Percentiles rank a stretch among this genome's conserved stretches.
phyloP scores from a whole-genome alignment of 2,797 vertebrate species.

The Agapornis canus region DNA sequence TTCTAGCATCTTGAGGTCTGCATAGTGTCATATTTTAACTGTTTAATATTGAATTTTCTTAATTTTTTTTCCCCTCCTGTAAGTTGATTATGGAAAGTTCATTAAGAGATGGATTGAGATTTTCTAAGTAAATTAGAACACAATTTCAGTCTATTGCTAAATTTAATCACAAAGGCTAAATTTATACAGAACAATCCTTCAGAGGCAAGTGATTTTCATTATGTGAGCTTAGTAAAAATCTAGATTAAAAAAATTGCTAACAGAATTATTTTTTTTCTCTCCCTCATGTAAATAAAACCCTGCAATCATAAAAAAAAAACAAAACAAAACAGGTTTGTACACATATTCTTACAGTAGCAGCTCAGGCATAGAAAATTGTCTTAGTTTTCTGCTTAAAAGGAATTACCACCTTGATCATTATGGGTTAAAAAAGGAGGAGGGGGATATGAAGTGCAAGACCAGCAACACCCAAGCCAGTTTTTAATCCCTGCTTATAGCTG shows the following conservation, averaged over 20 bases:
- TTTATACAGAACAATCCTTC: slow-evolving; percentile 26
- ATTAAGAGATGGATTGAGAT: slow-evolving; percentile 32
- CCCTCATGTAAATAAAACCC: neutral
- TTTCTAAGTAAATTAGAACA: slow-evolving; percentile 43
- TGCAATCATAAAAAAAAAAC: neutral
- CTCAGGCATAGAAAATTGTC: neutral
- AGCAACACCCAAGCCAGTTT: neutral
- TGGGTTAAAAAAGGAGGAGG: neutral
- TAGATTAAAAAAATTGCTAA: neutral
- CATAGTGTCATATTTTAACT: neutral
- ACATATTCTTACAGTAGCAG: neutral
- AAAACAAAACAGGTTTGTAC: neutral
- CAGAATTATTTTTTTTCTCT: accelerated
- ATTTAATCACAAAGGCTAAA: slow-evolving; percentile 44
- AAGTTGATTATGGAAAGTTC: slow-evolving; percentile 34
- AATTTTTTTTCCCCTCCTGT: neutral
- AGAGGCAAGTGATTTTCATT: slow-evolving; percentile 21
- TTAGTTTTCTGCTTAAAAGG: neutral
- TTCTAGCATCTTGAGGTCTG: neutral
- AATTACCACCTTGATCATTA: neutral
- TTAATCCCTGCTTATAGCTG: neutral
- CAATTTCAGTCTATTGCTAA: neutral
- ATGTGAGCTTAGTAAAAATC: neutral
- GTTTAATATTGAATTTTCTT: slow-evolving; percentile 11
- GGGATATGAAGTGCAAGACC: neutral